Base-by-base conservation (phyloP, 2,888 invertebrate species). In the Eudasyphora cyanicolor region DNA sequence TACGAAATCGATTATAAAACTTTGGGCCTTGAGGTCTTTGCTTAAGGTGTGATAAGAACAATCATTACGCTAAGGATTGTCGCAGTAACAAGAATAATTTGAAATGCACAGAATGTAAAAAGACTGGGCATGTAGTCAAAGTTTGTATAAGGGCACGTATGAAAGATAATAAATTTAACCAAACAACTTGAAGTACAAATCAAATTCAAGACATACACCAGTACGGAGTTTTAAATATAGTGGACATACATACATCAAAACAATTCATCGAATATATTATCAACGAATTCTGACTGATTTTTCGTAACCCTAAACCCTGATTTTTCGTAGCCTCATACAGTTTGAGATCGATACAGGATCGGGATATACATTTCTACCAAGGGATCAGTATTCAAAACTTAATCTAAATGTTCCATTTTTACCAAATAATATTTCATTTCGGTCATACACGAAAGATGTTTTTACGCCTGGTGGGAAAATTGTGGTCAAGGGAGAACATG, bases 401-500 rank as follows among this genome's bases (percentile, higher is more conserved):
- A 64, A 45, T 12, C 27, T 29, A 0, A 76, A 67, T n/a, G 60
- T 60, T 29, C n/a, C 27, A 60, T 8, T 21, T 51, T 51, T 51
- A n/a, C 51, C 51, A 8, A 51, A 17, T 8, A 32, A 35, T 54
- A 17, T 35, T 54, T 27, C 38, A 29, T 49, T 67, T 42, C 24
- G 29, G 8, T 67, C 42, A 14, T 67, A 42, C 32, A 67, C 38
- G 14, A 10, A 67, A 45, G 32, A 77, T 14, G 27, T 62, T 10
- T 83, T 79, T 35, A 14, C 17, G 17, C 74, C 80, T 1, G 80
- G 75, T 75, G 74, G 80, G 19, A 83, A 80, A 77, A 32, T 76
- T 29, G 29, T 29, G 21, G 82, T 76, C n/a, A 49, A 73, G 12
- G 82, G 49, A 35, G 24, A 62, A 17, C 71, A 79, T 62, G 38